phyloP scores from a whole-genome alignment of 2,113 vertebrate species.

The Indicator indicator region DNA sequence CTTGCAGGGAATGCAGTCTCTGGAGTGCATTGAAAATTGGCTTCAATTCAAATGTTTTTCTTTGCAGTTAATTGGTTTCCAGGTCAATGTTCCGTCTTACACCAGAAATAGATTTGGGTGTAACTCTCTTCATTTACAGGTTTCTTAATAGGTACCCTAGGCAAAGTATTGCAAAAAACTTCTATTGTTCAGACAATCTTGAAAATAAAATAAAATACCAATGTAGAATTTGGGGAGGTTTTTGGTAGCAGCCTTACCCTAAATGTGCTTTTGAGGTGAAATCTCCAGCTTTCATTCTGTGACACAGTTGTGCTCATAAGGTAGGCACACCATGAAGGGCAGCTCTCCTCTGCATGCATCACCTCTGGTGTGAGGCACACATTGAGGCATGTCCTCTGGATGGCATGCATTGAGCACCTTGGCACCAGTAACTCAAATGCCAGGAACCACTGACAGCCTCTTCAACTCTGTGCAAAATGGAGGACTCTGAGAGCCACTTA shows the following conservation, averaged over 20 bases:
- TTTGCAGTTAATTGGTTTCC: conserved; percentile 32
- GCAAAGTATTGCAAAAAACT: neutral
- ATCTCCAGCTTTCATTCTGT: neutral
- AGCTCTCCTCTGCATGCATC: neutral
- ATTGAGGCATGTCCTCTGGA: neutral
- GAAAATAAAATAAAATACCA: conserved; percentile 22
- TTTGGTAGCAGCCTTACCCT: neutral
- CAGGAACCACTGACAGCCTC: neutral
- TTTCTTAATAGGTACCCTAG: neutral
- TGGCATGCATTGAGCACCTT: neutral
- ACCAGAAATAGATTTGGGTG: neutral
- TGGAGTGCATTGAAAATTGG: neutral
- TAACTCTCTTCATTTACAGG: neutral
- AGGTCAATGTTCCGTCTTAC: neutral
- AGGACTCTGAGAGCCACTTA: neutral
- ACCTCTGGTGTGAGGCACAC: neutral
- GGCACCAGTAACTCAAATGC: neutral
- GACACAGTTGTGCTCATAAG: neutral
- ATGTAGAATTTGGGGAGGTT: accelerated
- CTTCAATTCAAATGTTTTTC: conserved; percentile 20
- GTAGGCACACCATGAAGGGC: neutral
- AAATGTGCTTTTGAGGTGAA: neutral
- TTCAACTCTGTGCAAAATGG: neutral
- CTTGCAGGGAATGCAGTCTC: conserved; percentile 8
- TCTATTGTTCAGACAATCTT: neutral